Conservation (phyloP, 2,888 invertebrate genomes). For the Itoplectis maculator region DNA sequence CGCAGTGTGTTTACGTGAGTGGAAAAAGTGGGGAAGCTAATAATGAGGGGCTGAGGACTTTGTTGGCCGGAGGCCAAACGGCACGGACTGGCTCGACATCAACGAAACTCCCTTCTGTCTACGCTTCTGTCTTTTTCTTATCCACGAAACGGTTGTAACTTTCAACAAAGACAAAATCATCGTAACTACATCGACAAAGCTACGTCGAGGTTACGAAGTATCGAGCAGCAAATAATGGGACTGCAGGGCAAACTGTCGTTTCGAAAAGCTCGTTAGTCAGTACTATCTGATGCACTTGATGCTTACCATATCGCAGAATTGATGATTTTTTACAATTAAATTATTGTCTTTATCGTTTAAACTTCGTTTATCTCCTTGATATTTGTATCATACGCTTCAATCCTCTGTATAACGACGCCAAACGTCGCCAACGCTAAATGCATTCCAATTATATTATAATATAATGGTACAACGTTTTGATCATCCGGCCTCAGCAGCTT, state of each 20-base stretch:
- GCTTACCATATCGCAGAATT: background rate
- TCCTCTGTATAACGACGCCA: background rate
- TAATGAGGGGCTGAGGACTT: slow-evolving; percentile 48
- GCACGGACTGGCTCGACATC: slow-evolving; percentile 36
- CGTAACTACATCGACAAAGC: slow-evolving; percentile 35
- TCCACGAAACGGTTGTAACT: slow-evolving; percentile 17
- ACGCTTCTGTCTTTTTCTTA: slow-evolving; percentile 7
- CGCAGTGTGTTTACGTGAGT: slow-evolving; percentile 16
- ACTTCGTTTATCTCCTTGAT: background rate
- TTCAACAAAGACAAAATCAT: slow-evolving; percentile 39
- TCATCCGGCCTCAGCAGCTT: background rate
- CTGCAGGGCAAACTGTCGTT: background rate
- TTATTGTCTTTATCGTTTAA: background rate
- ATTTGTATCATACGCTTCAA: background rate
- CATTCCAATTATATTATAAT: slow-evolving; percentile 9
- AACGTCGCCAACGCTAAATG: background rate
- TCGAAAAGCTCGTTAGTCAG: background rate
- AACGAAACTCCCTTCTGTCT: slow-evolving; percentile 25
- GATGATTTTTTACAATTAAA: background rate
- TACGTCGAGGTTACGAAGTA: slow-evolving; percentile 1
- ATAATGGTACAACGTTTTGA: background rate
- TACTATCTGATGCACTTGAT: slow-evolving; percentile 9
- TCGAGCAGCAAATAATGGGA: background rate
- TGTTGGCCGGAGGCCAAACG: slow-evolving; percentile 53
- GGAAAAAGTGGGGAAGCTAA: slow-evolving; percentile 25